Evolutionary conservation across 2,888 invertebrate genomes (phyloP).

Genomic region (Cataglyphis altisquamis): DNA sequence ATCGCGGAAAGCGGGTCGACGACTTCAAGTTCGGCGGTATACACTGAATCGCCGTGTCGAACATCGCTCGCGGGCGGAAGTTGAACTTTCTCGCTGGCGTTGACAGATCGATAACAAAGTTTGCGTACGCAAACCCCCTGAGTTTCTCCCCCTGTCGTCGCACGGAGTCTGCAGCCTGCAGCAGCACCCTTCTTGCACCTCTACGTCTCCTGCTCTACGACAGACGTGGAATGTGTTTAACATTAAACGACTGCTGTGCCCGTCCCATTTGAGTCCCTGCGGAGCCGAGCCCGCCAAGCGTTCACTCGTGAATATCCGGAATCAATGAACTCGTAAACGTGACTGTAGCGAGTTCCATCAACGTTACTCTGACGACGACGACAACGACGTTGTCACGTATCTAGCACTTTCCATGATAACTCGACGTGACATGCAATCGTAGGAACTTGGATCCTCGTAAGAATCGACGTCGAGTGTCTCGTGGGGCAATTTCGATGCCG

Average conservation of each 20-base stretch:
- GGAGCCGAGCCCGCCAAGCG: constrained; percentile 22
- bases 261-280: constrained; percentile 32
- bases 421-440: constrained; percentile 51
- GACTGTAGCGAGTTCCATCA: constrained; percentile 32
- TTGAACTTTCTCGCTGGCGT: constrained; percentile 78
- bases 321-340: constrained; percentile 52
- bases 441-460: constrained; percentile 6
- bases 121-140: constrained; percentile 68
- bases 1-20: constrained; percentile 17
- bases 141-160: constrained; percentile 68
- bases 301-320: constrained; percentile 36
- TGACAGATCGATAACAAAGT: constrained; percentile 82
- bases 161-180: constrained; percentile 22
- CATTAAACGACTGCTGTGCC: constrained; percentile 31
- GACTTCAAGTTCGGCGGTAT: constrained; percentile 44
- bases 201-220: constrained; percentile 17
- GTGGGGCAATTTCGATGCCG: constrained; percentile 63
- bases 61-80: constrained; percentile 73
- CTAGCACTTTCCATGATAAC: neutral
- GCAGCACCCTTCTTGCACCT: constrained; percentile 34
- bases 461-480: constrained; percentile 14
- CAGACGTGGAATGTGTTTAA: constrained; percentile 55
- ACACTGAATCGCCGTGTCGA: constrained; percentile 64
- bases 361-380: constrained; percentile 12
- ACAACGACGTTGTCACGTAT: neutral